Evolutionary conservation across 2,113 vertebrate genomes (phyloP).

Genomic region (Pampusana beccarii): DNA sequence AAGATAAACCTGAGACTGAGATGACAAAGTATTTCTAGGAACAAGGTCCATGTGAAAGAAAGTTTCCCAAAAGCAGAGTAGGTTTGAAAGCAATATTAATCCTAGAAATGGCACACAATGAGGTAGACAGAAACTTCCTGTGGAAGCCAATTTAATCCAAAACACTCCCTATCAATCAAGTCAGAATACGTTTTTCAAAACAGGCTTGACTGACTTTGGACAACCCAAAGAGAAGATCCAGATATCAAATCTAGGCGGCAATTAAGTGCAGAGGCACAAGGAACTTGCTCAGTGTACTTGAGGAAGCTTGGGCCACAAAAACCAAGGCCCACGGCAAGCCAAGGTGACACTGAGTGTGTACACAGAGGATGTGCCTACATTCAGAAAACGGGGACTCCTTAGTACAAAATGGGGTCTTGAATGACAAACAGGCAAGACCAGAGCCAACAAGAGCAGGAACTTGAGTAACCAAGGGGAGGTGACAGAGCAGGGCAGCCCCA

Average conservation of each 20-base stretch:
- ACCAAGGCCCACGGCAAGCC: background rate
- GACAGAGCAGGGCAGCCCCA: background rate
- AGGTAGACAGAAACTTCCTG: background rate
- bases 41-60: background rate
- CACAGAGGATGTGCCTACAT: fast-evolving
- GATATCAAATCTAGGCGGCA: background rate
- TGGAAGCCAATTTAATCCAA: background rate
- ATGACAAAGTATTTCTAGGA: background rate
- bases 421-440: background rate
- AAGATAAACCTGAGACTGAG: background rate
- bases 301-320: background rate
- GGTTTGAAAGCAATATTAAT: background rate
- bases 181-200: background rate
- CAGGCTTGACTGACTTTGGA: background rate
- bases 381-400: background rate
- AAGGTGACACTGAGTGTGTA: fast-evolving
- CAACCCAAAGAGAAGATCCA: background rate
- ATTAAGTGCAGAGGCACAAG: background rate
- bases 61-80: background rate
- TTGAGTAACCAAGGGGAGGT: background rate
- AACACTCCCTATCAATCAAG: background rate
- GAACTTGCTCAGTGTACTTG: background rate
- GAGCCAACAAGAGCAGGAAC: background rate
- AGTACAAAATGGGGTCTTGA: background rate
- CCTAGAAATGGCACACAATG: background rate